Conservation (phyloP, 2,797 vertebrate species). For the Rallus crepitans region DNA sequence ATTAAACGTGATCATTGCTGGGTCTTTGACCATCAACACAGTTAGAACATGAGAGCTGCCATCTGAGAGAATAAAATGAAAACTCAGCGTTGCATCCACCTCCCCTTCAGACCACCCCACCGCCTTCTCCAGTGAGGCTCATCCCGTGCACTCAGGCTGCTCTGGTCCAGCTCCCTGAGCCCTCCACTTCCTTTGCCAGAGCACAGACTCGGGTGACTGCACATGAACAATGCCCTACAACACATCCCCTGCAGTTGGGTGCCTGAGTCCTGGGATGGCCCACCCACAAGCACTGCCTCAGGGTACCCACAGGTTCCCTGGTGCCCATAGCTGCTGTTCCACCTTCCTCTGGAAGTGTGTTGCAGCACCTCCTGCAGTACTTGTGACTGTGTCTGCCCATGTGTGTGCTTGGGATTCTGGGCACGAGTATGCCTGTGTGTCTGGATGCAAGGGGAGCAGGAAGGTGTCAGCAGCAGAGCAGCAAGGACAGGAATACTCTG, state of each 20-base stretch:
- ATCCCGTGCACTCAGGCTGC: not conserved
- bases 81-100: not conserved
- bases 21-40: not conserved
- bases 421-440: fast-evolving
- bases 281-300: no score
- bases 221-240: not conserved
- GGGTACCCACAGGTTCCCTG: not conserved
- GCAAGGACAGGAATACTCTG: not conserved
- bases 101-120: not conserved
- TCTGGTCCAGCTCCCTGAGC: fast-evolving
- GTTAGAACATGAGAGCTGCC: not conserved
- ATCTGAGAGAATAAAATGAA: not conserved
- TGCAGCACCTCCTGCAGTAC: no score
- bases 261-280: not conserved
- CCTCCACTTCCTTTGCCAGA: not conserved
- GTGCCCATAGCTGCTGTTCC: not conserved
- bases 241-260: not conserved
- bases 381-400: not conserved
- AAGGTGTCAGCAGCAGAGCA: not conserved
- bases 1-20: fast-evolving
- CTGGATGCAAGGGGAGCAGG: not conserved
- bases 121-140: fast-evolving
- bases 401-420: not conserved
- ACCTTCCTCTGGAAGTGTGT: not conserved
- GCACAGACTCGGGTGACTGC: fast-evolving